phyloP scores from a whole-genome alignment of 2,797 vertebrate genomes.

The Sebastes diaconus region DNA sequence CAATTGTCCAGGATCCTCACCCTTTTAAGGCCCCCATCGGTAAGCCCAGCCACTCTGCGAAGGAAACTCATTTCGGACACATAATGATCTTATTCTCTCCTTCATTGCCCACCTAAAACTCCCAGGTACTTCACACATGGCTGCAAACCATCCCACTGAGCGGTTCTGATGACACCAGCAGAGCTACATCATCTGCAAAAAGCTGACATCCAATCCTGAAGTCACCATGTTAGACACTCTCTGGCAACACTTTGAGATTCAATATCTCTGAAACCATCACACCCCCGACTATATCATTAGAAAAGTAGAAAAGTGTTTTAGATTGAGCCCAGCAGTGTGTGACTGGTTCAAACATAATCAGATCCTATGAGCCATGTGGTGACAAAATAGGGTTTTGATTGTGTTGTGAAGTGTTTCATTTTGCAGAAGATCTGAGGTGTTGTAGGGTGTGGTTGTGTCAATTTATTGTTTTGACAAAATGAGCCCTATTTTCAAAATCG shows the following conservation, averaged over 20 bases:
- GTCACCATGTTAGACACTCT: neutral
- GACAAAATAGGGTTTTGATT: too few species aligned
- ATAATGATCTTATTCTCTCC: neutral
- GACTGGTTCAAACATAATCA: too few species aligned
- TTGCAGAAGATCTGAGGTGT: too few species aligned
- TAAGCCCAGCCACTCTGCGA: neutral
- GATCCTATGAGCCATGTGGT: too few species aligned
- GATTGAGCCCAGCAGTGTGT: too few species aligned
- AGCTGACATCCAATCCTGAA: neutral
- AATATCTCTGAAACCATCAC: too few species aligned
- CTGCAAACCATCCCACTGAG: neutral
- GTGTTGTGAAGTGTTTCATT: too few species aligned
- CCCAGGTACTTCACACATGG: neutral
- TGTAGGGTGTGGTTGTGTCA: too few species aligned
- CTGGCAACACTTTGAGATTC: neutral
- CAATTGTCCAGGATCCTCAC: neutral
- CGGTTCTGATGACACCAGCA: neutral
- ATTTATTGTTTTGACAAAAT: too few species aligned
- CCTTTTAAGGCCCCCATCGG: neutral
- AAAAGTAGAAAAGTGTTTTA: too few species aligned
- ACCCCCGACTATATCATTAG: too few species aligned
- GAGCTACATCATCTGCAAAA: neutral
- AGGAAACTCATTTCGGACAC: neutral
- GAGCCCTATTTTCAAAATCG: too few species aligned
- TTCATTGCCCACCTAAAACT: neutral